Evolutionary conservation across 30 jellyfish, hydroid and myxozoan species (phyloP), one percentile per base, ranked within the genome.

Genomic region (Turritopsis dohrnii): DNA sequence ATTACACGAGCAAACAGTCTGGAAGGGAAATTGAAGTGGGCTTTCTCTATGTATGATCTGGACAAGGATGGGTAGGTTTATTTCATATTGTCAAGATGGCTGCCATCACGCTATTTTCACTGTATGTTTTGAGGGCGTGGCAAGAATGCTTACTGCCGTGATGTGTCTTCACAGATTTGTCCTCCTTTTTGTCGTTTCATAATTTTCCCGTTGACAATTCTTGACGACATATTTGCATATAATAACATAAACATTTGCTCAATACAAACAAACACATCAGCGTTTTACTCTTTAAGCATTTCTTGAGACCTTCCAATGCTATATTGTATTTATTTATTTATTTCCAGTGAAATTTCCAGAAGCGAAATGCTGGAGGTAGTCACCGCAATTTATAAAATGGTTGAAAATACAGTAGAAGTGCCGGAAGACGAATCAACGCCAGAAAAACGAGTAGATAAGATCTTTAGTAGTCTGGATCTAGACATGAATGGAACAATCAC

Each of bases 391-490:
- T 93, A 93, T 89, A 93, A 88, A 76, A 93, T 93, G 98, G 96
- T 93, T 5, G 98, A 96, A n/a, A 94, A 94, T 81, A 96, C 87
- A 17, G 97, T 94, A 25, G 88, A 94, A 71, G 88, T 94, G 97
- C 99, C 99, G 23, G 99, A 94, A 53, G 99, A 94, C 82, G 99
- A 94, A 71, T 87, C 96, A 71, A 94, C 99, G 54, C 99, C 99
- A 28, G 99, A 94, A 86, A 94, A 94, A 74, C 88, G 99, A 25
- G 99, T 94, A 74, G 99, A 89, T 29, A 94, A 94, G 65, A 94
- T 94, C 71, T 94, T 94, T 88, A 83, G 97, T 31, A 96, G 89
- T 79, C 88, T 94, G 97, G 99, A 94, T 81, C 86, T 86, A 71
- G 88, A 94, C 74, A 86, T 81, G 52, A 97, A 94, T 83, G 99